Base-by-base conservation (phyloP, 2,888 invertebrate genomes). In the Clusia tigrina region DNA sequence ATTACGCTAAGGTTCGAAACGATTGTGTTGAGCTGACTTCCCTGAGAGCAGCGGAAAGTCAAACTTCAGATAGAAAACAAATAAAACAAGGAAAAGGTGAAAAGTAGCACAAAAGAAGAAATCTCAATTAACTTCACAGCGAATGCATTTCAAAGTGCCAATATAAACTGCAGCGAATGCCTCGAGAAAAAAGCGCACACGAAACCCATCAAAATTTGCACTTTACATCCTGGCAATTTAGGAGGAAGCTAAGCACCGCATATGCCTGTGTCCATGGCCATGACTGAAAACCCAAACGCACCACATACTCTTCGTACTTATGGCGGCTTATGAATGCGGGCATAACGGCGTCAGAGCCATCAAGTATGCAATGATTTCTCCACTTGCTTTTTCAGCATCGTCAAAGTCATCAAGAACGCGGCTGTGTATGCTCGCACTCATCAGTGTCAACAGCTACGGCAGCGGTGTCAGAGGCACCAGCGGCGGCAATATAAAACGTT, bases 361-460 rank as follows among this genome's bases (percentile, higher is more conserved):
- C 48, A 48, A 48, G 48, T 48, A 20, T 48, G 48, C 48, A 48
- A 48, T 48, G 48, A 48, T 48, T 48, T 48, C 22, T 48, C 20
- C 48, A 48, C 20, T 48, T 48, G 15, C 15, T 48, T 48, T 48
- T 48, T 48, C 32, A n/a, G 32, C 32, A 32, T n/a, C n/a, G 9
- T 42, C 42, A 42, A 42, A 6, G 42, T 42, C 22, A 22, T 9
- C 22, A 48, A 20, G 42, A 17, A 6, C 18, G 22, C 20, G 20
- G 5, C n/a, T n/a, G n/a, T n/a, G n/a, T n/a, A n/a, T n/a, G 48
- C 22, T 5, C 18, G 18, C 48, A 48, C n/a, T 18, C 48, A 48
- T 42, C 48, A 6, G 18, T 22, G 22, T 48, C 18, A 18, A 6
- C 48, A 20, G 5, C 22, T 2, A 5, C 48, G 22, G 48, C 42